Base-by-base conservation (phyloP, 2,113 vertebrate genomes). In the Dicentrarchus labrax region DNA sequence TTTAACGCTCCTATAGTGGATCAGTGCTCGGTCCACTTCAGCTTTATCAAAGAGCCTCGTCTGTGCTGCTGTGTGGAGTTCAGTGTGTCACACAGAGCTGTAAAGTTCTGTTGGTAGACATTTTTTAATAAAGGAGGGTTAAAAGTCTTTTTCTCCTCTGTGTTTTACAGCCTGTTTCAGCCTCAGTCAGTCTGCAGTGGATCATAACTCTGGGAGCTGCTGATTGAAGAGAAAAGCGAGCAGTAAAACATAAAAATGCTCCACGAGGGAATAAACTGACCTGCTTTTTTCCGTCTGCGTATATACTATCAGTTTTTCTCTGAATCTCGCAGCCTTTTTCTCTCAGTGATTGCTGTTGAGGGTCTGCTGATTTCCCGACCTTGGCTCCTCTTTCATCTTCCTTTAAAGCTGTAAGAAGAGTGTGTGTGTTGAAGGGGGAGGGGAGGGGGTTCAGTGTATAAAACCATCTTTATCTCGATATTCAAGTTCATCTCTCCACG, bases 181-280 rank as follows among this genome's bases (percentile, higher is more conserved):
- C n/a, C n/a, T 53, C 74, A 72, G 64, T 75, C 78, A 61, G 71
- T 66, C 80, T 79, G 74, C 67, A 61, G 50, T 72, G 54, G 50
- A 82, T 41, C 73, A 66, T 81, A 78, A 89, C 86, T 83, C 73
- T 76, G 76, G 62, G 53, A 6, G 43, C 72, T 53, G 75, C 79
- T 78, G 78, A 72, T 61, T 74, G 80, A 79, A 83, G 78, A 79
- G 75, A 76, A 72, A 56, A 72, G 76, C 50, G 61, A 72, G 73
- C 67, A 60, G 62, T 76, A 73, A 86, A 86, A 80, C 13, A 56
- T 6, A 83, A 38, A 76, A 70, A 81, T 11, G 38, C 36, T 39
- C 9, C 71, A 70, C 22, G 6, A 38, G 76, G 80, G 71, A 61
- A 67, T 59, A 53, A 66, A 64, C 86, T 73, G 71, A 76, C 66